phyloP scores from a whole-genome alignment of 2,113 vertebrate genomes.

The Panthera tigris region DNA sequence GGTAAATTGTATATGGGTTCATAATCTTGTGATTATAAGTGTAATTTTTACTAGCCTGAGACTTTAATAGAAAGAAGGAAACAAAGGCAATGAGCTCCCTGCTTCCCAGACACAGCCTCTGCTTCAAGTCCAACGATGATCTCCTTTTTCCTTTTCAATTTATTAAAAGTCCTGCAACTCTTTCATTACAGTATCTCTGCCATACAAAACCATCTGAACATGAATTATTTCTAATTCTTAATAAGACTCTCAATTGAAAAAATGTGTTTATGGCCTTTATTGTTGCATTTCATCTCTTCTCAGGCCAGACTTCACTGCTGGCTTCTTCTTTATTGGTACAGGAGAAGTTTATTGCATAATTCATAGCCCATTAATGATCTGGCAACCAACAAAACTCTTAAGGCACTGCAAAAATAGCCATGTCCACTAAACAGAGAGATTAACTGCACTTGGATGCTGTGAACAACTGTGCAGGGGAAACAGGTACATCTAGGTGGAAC shows the following conservation, averaged over 20 bases:
- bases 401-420: constrained; percentile 11
- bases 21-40: constrained; percentile 2
- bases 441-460: neutral
- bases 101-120: neutral
- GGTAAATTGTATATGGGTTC: neutral
- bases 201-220: constrained; percentile 31
- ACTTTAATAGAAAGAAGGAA: constrained; percentile 30
- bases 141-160: constrained; percentile 8
- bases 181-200: constrained; percentile 23
- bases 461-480: neutral
- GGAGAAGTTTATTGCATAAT: constrained; percentile 66
- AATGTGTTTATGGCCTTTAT: constrained; percentile 67
- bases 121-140: neutral
- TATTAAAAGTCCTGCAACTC: constrained; percentile 12
- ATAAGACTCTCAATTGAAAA: constrained; percentile 57
- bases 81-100: neutral
- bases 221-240: constrained; percentile 74
- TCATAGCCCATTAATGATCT: constrained; percentile 72
- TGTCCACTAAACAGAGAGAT: constrained; percentile 39
- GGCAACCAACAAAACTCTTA: constrained; percentile 59
- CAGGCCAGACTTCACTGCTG: constrained; percentile 28
- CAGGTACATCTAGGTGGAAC: neutral
- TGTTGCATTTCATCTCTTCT: constrained; percentile 63
- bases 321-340: constrained; percentile 48
- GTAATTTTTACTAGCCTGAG: neutral